Conservation (phyloP, 2,888 invertebrate species). For the Caenorhabditis sp. region DNA sequence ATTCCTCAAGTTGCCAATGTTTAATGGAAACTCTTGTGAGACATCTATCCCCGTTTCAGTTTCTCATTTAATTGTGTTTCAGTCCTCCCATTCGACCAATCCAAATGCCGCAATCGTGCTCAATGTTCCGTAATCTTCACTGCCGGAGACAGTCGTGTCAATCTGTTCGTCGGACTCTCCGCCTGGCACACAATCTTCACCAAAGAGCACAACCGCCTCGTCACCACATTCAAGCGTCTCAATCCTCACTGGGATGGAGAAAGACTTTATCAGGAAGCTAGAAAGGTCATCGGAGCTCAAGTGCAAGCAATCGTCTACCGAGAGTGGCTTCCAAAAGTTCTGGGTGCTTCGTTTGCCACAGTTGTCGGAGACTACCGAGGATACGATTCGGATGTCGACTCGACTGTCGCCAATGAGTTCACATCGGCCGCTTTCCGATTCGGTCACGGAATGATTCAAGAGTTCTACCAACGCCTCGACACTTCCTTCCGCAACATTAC, state of each 20-base stretch:
- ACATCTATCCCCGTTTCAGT: neutral
- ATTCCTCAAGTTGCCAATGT: conserved; percentile 77
- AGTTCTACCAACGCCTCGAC: conserved; percentile 89
- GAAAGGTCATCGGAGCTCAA: conserved; percentile 90
- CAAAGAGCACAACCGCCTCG: conserved; percentile 95
- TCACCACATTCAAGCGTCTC: conserved; percentile 88
- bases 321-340: conserved; percentile 93
- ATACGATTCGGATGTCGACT: conserved; percentile 91
- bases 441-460: conserved; percentile 95
- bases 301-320: conserved; percentile 84
- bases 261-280: conserved; percentile 90
- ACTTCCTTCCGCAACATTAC: conserved; percentile 89
- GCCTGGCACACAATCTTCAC: conserved; percentile 87
- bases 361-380: conserved; percentile 90
- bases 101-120: conserved; percentile 74
- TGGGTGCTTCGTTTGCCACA: conserved; percentile 88
- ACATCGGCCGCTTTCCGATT: conserved; percentile 95
- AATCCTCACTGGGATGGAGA: conserved; percentile 97
- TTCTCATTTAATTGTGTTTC: conserved; percentile 23
- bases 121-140: conserved; percentile 81
- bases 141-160: conserved; percentile 83
- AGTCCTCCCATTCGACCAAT: conserved; percentile 80
- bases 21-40: conserved; percentile 74
- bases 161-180: conserved; percentile 84
- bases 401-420: conserved; percentile 95